These are phyloP conservation scores for Propithecus perrieri DNA, from an alignment of 2,797 vertebrate species.

Conservation along the genomic window DNA sequence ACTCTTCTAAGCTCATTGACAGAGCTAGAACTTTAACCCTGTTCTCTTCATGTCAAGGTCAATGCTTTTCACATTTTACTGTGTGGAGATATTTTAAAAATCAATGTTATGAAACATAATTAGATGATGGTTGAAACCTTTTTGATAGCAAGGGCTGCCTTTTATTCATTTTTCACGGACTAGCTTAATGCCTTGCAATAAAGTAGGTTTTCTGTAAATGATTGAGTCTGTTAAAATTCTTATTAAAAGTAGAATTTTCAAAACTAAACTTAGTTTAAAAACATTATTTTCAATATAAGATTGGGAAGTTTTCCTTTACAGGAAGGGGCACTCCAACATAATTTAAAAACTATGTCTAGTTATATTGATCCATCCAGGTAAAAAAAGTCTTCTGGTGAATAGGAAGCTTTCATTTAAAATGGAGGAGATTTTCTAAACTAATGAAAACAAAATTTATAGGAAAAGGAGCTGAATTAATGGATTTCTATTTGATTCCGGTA, in stretches of 20 bases:
- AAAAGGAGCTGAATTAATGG: slow-evolving; percentile 2
- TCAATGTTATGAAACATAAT: slow-evolving; percentile 3
- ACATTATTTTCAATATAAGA: not conserved
- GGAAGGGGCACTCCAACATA: not conserved
- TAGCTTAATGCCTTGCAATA: not conserved
- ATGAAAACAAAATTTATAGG: not conserved
- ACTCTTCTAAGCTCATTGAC: not conserved
- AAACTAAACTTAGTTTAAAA: not conserved
- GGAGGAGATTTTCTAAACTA: slow-evolving; percentile 21
- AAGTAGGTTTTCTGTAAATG: slow-evolving; percentile 20
- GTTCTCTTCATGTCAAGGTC: not conserved
- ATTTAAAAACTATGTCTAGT: slow-evolving; percentile 45
- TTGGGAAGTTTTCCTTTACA: not conserved
- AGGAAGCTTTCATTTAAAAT: slow-evolving; percentile 19
- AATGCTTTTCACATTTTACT: not conserved
- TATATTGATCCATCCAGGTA: not conserved
- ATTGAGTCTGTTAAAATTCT: slow-evolving; percentile 3
- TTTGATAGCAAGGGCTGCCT: not conserved
- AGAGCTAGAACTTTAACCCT: not conserved
- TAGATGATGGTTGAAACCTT: not conserved
- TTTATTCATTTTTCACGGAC: slow-evolving; percentile 15
- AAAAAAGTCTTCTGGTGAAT: not conserved
- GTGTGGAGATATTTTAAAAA: slow-evolving; percentile 32
- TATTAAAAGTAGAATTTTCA: slow-evolving; percentile 32
- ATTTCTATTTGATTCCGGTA: slow-evolving; percentile 32